Percentiles rank a stretch among this genome's conserved stretches.
Evolutionary conservation across 1,140 invertebrate species (phyloP).

Genomic region (Cydia splendana): DNA sequence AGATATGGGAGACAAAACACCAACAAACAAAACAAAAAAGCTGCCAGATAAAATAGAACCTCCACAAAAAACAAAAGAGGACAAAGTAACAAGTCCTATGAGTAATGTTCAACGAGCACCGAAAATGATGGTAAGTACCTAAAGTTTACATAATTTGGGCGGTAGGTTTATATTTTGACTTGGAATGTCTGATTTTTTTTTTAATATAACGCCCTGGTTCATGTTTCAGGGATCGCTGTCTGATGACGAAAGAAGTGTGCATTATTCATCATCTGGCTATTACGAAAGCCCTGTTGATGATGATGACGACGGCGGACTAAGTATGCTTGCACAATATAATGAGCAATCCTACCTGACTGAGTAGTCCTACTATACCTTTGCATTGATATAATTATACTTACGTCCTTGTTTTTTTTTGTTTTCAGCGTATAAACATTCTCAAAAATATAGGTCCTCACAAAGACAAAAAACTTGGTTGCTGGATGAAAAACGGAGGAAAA

Average conservation of each 20-base stretch:
- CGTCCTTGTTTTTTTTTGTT: slow-evolving; percentile 36
- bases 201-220: neutral
- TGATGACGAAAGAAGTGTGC: slow-evolving; percentile 85
- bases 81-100: slow-evolving; percentile 46
- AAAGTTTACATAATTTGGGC: too few relatives aligned
- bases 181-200: neutral
- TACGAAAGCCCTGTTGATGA: slow-evolving; percentile 89
- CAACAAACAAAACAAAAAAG: slow-evolving; percentile 57
- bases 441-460: slow-evolving; percentile 73
- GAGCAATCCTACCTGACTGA: neutral
- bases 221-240: slow-evolving; percentile 80
- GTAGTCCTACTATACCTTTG: neutral
- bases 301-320: slow-evolving; percentile 78
- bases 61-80: slow-evolving; percentile 48
- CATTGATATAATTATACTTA: neutral
- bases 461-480: slow-evolving; percentile 81
- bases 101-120: slow-evolving; percentile 63
- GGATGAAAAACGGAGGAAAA: slow-evolving; percentile 83
- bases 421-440: slow-evolving; percentile 77
- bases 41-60: slow-evolving; percentile 57
- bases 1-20: slow-evolving; percentile 56
- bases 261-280: slow-evolving; percentile 88
- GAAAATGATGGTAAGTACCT: slow-evolving; percentile 60
- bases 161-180: too few relatives aligned
- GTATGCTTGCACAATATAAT: slow-evolving; percentile 57